Conservation (phyloP, 2,113 vertebrate genomes). For the Genyomyrus donnyi region DNA sequence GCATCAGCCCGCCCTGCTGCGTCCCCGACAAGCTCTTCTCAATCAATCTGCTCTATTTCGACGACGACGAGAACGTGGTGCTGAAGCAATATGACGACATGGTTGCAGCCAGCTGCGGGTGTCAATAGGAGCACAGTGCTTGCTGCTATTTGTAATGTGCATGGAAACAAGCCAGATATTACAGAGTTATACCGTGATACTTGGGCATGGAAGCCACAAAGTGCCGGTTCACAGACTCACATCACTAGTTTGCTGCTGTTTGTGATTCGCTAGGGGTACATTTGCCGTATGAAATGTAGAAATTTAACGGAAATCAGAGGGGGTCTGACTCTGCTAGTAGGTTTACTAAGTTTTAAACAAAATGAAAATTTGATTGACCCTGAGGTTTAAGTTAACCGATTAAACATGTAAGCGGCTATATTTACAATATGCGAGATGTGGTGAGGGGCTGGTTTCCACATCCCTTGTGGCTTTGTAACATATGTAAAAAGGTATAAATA, state of each 20-base stretch:
- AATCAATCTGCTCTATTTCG: slow-evolving; percentile 74
- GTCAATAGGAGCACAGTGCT: slow-evolving; percentile 49
- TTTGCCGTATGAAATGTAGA: neutral
- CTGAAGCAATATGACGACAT: slow-evolving; percentile 75
- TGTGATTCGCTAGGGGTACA: neutral
- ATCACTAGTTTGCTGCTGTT: neutral
- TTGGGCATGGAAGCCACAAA: neutral
- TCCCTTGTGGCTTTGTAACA: slow-evolving; percentile 47
- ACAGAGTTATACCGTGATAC: neutral
- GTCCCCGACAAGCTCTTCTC: slow-evolving; percentile 74
- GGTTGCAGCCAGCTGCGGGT: slow-evolving; percentile 75
- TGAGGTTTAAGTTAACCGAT: neutral
- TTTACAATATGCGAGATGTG: neutral
- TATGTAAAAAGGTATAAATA: slow-evolving; percentile 68
- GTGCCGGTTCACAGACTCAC: neutral
- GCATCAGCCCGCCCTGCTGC: slow-evolving; percentile 66
- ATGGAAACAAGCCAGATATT: neutral
- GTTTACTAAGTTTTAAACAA: neutral
- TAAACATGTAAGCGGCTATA: neutral
- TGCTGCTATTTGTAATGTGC: neutral
- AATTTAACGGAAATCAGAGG: neutral
- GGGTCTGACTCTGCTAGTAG: neutral
- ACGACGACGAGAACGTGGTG: slow-evolving; percentile 73
- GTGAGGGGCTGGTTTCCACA: neutral
- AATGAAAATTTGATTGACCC: neutral